Evolutionary conservation across 1,140 invertebrate genomes (phyloP), one percentile per base, ranked within the genome.

Genomic region (Drosophila neocordata): DNA sequence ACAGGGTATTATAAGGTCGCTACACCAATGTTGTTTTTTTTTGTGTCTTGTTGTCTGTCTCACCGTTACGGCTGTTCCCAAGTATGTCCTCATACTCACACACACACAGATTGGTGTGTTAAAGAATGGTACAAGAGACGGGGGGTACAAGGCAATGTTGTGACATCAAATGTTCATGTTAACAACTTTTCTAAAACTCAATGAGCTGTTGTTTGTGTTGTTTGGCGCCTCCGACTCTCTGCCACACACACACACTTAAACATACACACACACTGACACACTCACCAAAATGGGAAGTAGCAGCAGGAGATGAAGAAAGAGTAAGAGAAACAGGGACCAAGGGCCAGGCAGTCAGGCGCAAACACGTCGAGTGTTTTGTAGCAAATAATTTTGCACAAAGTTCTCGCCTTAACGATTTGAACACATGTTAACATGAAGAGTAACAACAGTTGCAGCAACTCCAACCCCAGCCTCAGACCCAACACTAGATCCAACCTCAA

Each of bases 131-230:
- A n/a, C n/a, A 5, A 15, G 15, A 37, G 37, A 22, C 27, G 27
- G 53, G 6, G 27, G 35, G 64, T 24, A 15, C 20, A 13, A 60
- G 60, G 76, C 80, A 73, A 72, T 83, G 84, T 87, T 87, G 83
- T 83, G 83, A 87, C 82, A 87, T 88, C 82, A 87, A 87, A 87
- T 88, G 82, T 87, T 87, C 83, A 83, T 87, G 82, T 87, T 87
- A 87, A 87, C 82, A 87, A 87, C 82, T 87, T 87, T 87, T 87
- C 83, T 79, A 82, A 82, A 87, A 88, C 83, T 88, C 83, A 88
- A 88, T 88, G 83, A 88, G 83, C 83, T 88, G 83, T 87, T 87
- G 82, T 87, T 87, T 85, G 82, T 85, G 78, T 87, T 87, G 77
- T 75, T 77, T 69, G 80, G 27, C 68, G 73, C 75, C 70, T 35